phyloP scores from a whole-genome alignment of 2,888 invertebrate species.

The Leptinotarsa tumamoca region DNA sequence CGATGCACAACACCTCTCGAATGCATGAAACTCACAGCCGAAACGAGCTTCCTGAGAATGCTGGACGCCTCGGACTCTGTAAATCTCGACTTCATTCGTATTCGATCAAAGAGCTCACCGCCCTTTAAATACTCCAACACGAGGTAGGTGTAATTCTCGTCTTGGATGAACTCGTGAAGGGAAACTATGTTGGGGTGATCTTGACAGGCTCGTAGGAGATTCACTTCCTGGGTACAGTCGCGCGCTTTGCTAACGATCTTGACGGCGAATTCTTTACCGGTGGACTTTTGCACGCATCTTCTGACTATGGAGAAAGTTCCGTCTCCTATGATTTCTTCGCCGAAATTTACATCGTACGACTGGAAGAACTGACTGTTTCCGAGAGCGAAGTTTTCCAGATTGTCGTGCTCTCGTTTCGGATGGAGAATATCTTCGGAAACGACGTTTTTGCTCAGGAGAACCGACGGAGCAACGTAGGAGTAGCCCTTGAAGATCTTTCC shows the following conservation, averaged over 20 bases:
- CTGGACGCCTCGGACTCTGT: constrained; percentile 84
- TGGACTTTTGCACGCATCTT: constrained; percentile 76
- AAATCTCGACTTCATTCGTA: constrained; percentile 75
- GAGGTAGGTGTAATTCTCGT: constrained; percentile 87
- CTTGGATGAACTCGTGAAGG: constrained; percentile 85
- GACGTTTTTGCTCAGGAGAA: constrained; percentile 84
- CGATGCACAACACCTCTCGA: constrained; percentile 87
- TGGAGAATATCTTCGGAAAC: constrained; percentile 80
- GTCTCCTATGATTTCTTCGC: constrained; percentile 81
- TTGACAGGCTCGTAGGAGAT: constrained; percentile 84
- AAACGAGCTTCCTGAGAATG: constrained; percentile 84
- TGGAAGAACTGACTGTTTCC: constrained; percentile 86
- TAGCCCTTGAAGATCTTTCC: constrained; percentile 93
- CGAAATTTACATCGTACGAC: constrained; percentile 81
- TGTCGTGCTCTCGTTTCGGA: constrained; percentile 68
- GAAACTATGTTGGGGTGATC: constrained; percentile 90
- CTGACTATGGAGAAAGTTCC: constrained; percentile 92
- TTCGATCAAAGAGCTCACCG: constrained; percentile 81
- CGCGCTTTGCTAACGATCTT: constrained; percentile 82
- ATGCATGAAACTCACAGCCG: constrained; percentile 89
- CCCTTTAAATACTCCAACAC: constrained; percentile 88
- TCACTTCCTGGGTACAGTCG: constrained; percentile 81
- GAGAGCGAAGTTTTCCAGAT: constrained; percentile 52
- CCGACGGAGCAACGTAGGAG: constrained; percentile 94
- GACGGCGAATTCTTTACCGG: constrained; percentile 83